Evolutionary conservation across 2,797 vertebrate genomes (phyloP).

Genomic region (Gymnothorax reevesii): DNA sequence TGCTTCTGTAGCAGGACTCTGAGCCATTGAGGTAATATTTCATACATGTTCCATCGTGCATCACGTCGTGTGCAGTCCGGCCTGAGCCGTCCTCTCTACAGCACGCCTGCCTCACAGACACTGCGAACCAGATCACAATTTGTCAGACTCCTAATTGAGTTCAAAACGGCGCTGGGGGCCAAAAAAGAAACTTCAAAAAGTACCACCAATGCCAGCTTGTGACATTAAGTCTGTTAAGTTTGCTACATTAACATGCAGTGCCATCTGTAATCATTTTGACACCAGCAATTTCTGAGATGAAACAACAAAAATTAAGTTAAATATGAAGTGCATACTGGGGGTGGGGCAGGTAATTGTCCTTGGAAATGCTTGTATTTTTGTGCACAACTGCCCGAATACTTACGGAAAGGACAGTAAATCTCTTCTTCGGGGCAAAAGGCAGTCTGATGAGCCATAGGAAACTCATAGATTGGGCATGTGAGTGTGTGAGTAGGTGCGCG

Average conservation of each 20-base stretch:
- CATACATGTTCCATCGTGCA: not conserved
- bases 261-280: too few relatives aligned
- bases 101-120: not conserved
- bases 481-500: not conserved
- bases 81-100: not conserved
- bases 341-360: too few relatives aligned
- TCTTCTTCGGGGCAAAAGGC: not conserved
- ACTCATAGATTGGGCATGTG: not conserved
- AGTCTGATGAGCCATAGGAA: not conserved
- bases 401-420: not conserved
- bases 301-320: too few relatives aligned
- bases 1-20: not conserved
- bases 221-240: not conserved
- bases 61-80: not conserved
- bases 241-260: not conserved
- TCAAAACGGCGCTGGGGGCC: not conserved
- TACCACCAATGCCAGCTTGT: not conserved
- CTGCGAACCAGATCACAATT: not conserved
- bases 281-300: too few relatives aligned
- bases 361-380: too few relatives aligned
- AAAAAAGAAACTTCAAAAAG: not conserved
- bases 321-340: too few relatives aligned
- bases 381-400: too few relatives aligned
- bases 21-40: not conserved
- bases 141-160: constrained; percentile 6